Evolutionary conservation across 2,888 invertebrate species (phyloP), one percentile per base, ranked within the genome.

Genomic region (Tetanocera ferruginea): DNA sequence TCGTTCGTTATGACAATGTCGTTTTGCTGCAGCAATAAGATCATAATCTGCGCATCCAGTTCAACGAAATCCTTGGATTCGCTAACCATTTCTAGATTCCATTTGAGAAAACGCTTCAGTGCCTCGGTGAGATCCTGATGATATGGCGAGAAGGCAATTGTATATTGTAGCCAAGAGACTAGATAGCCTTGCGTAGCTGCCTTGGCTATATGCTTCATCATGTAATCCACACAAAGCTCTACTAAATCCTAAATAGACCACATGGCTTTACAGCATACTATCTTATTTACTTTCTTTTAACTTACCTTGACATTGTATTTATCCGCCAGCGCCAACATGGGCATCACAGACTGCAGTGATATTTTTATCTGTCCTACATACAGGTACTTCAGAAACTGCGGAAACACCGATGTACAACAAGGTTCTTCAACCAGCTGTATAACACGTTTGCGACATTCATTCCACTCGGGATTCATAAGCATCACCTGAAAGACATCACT

Each of bases 401-500:
- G 95, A 91, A 98, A 98, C 66, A 97, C 95, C 52, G 92, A 91
- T 28, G 94, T 94, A 86, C 97, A 98, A 75, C 94, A 93, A 0
- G 95, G 94, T 14, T 96, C 95, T 90, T 98, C 98, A 85, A 95
- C 94, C 17, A 98, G 91, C 71, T 95, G 94, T 69, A 98, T 95
- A 62, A 94, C 92, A 83, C 94, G 95, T 89, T 96, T 95, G 76
- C 95, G 93, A 88, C 96, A 96, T 88, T 98, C 98, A 73, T 93
- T 94, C 98, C 98, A 98, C 86, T 96, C 95, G 0, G 97, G 94
- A 87, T 95, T 96, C 95, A 97, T 97, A 62, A 98, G 90, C 98
- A 98, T 98, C n/a, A 96, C 97, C 92, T 97, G 96, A 88, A 98
- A 98, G 67, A 98, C 98, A 91, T 98, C 98, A 89, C 97, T 97